These are phyloP conservation scores for Ormyrus thymus DNA, from an alignment of 2,888 invertebrate species.

Conservation along the genomic window DNA sequence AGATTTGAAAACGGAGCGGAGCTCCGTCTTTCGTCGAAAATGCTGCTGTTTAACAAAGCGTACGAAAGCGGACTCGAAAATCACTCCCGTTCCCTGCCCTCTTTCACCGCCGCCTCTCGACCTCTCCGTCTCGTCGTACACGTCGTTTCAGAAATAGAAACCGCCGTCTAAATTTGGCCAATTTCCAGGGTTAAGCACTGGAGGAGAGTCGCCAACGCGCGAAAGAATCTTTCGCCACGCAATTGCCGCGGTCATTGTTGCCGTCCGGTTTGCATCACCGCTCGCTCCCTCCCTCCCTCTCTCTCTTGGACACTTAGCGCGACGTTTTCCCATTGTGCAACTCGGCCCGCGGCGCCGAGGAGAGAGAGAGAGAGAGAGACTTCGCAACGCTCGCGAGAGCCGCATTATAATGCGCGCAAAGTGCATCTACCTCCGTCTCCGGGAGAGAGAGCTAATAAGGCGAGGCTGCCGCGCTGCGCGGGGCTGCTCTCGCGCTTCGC, in stretches of 20 bases:
- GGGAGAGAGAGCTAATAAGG: no score
- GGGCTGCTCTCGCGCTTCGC: no score
- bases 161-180: conserved; percentile 30
- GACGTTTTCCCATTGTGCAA: conserved; percentile 42
- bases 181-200: conserved; percentile 24
- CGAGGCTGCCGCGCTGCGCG: no score
- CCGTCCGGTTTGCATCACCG: conserved; percentile 50
- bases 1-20: no score
- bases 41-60: no score
- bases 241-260: conserved; percentile 52
- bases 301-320: conserved; percentile 8
- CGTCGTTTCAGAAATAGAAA: no score
- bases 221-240: conserved; percentile 39
- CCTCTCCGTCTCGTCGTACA: no score
- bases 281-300: not conserved
- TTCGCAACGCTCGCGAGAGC: conserved; percentile 13
- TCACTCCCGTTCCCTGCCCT: no score
- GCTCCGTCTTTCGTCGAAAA: no score
- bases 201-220: not conserved
- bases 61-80: no score
- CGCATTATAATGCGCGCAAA: conserved; percentile 23
- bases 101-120: no score
- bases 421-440: not conserved
- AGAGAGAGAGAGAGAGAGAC: no score
- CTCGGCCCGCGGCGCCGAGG: not conserved